Evolutionary conservation across 2,113 vertebrate genomes (phyloP), one percentile per base, ranked within the genome.

Genomic region (Shinisaurus crocodilurus): DNA sequence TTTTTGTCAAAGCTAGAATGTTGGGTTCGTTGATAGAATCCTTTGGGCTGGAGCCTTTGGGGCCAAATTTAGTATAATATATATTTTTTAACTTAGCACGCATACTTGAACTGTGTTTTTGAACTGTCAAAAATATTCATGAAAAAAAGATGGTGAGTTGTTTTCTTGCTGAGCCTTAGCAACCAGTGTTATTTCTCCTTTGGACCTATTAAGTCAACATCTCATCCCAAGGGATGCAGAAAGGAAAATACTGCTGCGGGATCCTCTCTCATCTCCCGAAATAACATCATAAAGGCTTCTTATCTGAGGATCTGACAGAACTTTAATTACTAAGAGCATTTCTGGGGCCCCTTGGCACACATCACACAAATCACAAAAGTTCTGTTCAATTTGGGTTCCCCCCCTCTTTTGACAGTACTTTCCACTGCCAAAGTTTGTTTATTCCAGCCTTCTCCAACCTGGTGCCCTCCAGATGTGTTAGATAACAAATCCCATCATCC

Each of bases 201-300:
- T 0, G 2, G 50, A 20, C 5, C 43, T 63, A 2, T 74, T 67
- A 63, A 65, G 12, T 3, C 48, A 37, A 9, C 13, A 6, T 34
- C 5, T 48, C 34, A 50, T 12, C 32, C 27, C 12, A 1, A 60
- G 50, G 15, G 10, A 50, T 23, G 48, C 37, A 3, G 20, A 2
- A 15, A 57, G 18, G 9, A 2, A 45, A n/a, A 3, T n/a, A 3
- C 50, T 2, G 2, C 15, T 27, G 6, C 4, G 50, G 20, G 50
- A 3, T 18, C 6, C 5, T 72, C 37, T 15, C 7, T 1, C 10
- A 10, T 45, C 29, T 89, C 43, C 37, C 77, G 67, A 80, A 81
- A 82, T 90, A 63, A 80, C 54, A 74, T 82, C 72, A 79, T 60
- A 79, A 82, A 81, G 40, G 48, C 81, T 90, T 82, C 82, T 90